Percentiles rank a stretch among this genome's conserved stretches.
Evolutionary conservation across 2,113 vertebrate species (phyloP).

Genomic region (Danionella cerebrum): DNA sequence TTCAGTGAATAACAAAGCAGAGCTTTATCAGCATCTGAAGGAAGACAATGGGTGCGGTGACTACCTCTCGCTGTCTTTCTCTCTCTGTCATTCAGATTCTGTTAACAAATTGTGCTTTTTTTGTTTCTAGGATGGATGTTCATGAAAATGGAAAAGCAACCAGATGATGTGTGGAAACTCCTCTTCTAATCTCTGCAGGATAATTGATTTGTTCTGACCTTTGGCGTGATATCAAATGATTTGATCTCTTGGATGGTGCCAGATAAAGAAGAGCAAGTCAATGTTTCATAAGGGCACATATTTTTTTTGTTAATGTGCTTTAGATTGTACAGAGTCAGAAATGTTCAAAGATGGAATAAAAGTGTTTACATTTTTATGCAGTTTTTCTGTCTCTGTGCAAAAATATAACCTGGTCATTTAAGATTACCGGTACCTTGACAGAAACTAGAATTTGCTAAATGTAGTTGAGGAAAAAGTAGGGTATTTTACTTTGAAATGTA

Average conservation of each 20-base stretch:
- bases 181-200: neutral
- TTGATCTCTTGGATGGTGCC: neutral
- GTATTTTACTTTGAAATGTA: too few relatives aligned
- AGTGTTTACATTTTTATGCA: neutral
- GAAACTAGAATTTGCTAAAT: too few relatives aligned
- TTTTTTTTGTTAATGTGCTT: constrained; percentile 48
- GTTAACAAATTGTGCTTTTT: constrained; percentile 5
- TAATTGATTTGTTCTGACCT: constrained; percentile 11
- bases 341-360: constrained; percentile 55
- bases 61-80: neutral
- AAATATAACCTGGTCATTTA: too few relatives aligned
- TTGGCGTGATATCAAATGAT: neutral
- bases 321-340: constrained; percentile 57
- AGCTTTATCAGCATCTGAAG: constrained; percentile 95
- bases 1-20: constrained; percentile 89
- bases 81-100: neutral
- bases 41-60: constrained; percentile 86
- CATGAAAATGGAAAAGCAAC: constrained; percentile 89
- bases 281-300: constrained; percentile 1
- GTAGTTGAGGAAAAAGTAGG: too few relatives aligned
- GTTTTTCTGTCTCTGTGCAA: too few relatives aligned
- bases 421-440: too few relatives aligned
- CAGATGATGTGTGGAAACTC: constrained; percentile 66
- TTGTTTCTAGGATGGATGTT: constrained; percentile 78
- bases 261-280: neutral